A percentile compares a stretch with the other conserved stretches of the same genome.
phyloP scores from a whole-genome alignment of 1,140 invertebrate species.

The Adelges cooleyi region DNA sequence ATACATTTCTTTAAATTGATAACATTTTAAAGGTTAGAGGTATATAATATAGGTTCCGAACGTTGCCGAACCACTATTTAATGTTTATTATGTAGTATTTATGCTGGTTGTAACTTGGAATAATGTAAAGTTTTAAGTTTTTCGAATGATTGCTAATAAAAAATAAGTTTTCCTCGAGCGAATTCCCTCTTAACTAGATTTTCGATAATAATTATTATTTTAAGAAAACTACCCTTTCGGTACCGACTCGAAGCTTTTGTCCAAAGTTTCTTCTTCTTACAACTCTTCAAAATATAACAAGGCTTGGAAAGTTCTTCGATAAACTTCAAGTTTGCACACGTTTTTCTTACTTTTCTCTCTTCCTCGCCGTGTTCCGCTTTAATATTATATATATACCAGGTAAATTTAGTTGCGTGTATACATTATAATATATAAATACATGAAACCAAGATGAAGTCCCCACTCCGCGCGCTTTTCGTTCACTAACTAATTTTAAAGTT shows the following conservation, averaged over 20 bases:
- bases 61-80: too few relatives aligned
- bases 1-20: too few relatives aligned
- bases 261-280: constrained; percentile 10
- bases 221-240: constrained; percentile 7
- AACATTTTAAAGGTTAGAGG: too few relatives aligned
- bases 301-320: constrained; percentile 25
- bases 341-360: not conserved
- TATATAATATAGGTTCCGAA: too few relatives aligned
- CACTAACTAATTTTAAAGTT: constrained; percentile 27
- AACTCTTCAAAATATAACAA: not conserved
- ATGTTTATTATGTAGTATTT: too few relatives aligned
- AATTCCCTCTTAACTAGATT: not conserved
- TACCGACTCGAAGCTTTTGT: not conserved
- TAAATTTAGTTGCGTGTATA: constrained; percentile 5
- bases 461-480: not conserved
- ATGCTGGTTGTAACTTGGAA: too few relatives aligned
- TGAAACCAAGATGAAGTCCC: constrained; percentile 9
- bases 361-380: not conserved
- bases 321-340: constrained; percentile 21
- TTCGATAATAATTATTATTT: not conserved
- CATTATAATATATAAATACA: not conserved
- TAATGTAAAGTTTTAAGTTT: too few relatives aligned
- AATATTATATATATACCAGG: not conserved
- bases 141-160: too few relatives aligned
- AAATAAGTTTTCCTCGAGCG: too few relatives aligned